Conservation (phyloP, 2,797 vertebrate species). For the Anableps anableps region DNA sequence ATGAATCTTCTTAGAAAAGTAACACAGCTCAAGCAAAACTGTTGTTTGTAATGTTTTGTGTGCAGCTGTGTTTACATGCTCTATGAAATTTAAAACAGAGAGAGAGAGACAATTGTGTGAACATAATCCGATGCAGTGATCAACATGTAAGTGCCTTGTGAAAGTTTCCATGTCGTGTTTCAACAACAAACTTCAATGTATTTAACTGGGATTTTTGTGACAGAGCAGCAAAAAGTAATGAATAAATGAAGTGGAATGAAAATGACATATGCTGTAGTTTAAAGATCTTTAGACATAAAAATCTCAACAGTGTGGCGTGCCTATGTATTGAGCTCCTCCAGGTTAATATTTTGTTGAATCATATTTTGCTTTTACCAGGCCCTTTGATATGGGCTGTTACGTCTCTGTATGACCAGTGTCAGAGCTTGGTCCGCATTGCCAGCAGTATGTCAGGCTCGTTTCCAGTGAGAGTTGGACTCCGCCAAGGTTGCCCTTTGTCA, state of each 20-base stretch:
- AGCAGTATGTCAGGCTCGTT: too few species aligned
- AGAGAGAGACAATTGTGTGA: constrained; percentile 13
- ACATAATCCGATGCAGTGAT: constrained; percentile 25
- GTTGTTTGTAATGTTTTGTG: constrained; percentile 18
- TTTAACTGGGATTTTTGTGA: neutral
- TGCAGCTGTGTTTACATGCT: constrained; percentile 22
- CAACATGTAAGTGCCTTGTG: neutral
- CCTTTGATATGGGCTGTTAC: too few species aligned
- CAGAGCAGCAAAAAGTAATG: neutral
- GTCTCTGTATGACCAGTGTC: too few species aligned
- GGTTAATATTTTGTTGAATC: too few species aligned
- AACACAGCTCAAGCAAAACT: constrained; percentile 39
- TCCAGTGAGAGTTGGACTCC: too few species aligned
- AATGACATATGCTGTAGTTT: too few species aligned
- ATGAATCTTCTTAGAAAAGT: constrained; percentile 10
- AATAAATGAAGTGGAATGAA: neutral
- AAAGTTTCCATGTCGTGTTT: neutral
- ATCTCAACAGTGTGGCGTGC: neutral
- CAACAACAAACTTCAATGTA: neutral
- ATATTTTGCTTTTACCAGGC: too few species aligned
- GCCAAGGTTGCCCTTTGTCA: too few species aligned
- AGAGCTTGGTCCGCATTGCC: too few species aligned
- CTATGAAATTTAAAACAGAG: constrained; percentile 3
- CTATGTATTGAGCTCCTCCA: too few species aligned
- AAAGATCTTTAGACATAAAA: neutral